phyloP scores from a whole-genome alignment of 2,888 invertebrate genomes.

The Drosophila mimica region DNA sequence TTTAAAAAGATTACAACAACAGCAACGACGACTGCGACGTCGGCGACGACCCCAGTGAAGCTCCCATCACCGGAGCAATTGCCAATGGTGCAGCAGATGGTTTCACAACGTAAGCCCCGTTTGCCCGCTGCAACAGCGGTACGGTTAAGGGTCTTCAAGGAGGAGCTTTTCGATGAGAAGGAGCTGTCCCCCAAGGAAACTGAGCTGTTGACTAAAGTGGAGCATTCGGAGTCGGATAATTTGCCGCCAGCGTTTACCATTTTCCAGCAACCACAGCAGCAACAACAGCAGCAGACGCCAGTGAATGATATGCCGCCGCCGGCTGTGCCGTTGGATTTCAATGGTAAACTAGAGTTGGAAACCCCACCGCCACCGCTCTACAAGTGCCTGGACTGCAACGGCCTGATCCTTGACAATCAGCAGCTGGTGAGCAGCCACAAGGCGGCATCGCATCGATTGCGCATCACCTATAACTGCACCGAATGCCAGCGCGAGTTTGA shows the following conservation, averaged over 20 bases:
- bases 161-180: slow-evolving; percentile 71
- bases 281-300: slow-evolving; percentile 5
- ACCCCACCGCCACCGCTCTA: slow-evolving; percentile 67
- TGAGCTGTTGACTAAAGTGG: slow-evolving; percentile 59
- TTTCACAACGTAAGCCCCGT: slow-evolving; percentile 62
- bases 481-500: slow-evolving; percentile 83
- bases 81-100: slow-evolving; percentile 28
- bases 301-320: slow-evolving; percentile 66
- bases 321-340: slow-evolving; percentile 30
- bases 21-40: slow-evolving; percentile 36
- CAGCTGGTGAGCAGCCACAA: slow-evolving; percentile 77
- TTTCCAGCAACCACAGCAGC: slow-evolving; percentile 58
- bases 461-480: slow-evolving; percentile 78
- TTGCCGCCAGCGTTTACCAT: slow-evolving; percentile 70
- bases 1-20: slow-evolving; percentile 67
- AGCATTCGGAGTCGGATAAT: slow-evolving; percentile 59
- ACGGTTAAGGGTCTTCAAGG: slow-evolving; percentile 75
- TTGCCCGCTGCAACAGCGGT: slow-evolving; percentile 65
- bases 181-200: slow-evolving; percentile 10
- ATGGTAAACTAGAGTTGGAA: slow-evolving; percentile 50
- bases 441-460: slow-evolving; percentile 78
- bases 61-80: slow-evolving; percentile 58
- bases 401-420: slow-evolving; percentile 68
- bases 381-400: slow-evolving; percentile 83
- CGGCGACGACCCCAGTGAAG: slow-evolving; percentile 58